phyloP scores from a whole-genome alignment of 2,888 invertebrate genomes.

The Sericinus montela region DNA sequence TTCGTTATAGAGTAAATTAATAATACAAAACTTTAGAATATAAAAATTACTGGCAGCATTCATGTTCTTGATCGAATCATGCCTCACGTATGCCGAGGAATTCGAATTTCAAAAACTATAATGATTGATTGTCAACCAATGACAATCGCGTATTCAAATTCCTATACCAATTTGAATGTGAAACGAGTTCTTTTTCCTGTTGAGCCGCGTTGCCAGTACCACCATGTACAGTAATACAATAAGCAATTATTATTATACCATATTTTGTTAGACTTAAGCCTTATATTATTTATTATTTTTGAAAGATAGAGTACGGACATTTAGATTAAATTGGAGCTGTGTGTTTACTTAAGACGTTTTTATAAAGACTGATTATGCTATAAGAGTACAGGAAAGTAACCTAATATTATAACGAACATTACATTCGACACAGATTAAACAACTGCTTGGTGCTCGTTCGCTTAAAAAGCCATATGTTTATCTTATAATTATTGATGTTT shows the following conservation, averaged over 20 bases:
- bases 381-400: constrained; percentile 42
- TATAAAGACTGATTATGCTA: constrained; percentile 24
- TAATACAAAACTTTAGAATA: neutral
- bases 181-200: constrained; percentile 71
- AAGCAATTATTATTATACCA: constrained; percentile 54
- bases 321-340: neutral
- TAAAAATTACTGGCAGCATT: constrained; percentile 45
- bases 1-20: no score
- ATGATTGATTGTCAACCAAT: constrained; percentile 77
- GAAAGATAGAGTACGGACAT: neutral
- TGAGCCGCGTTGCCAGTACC: constrained; percentile 48
- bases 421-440: constrained; percentile 33
- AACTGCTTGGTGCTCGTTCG: constrained; percentile 41
- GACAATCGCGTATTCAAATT: constrained; percentile 75
- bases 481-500: constrained; percentile 51
- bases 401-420: constrained; percentile 47
- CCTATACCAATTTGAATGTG: constrained; percentile 67
- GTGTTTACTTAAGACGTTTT: constrained; percentile 2
- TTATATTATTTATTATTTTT: constrained; percentile 14
- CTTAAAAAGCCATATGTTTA: constrained; percentile 69
- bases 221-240: constrained; percentile 56
- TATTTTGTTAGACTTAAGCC: constrained; percentile 35
- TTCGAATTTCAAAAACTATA: constrained; percentile 72
- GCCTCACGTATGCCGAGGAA: constrained; percentile 60
- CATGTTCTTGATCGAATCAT: constrained; percentile 57